Percentiles rank a stretch among this genome's conserved stretches.
These are phyloP conservation scores for Rhinogobio ventralis DNA, from an alignment of 2,797 vertebrate species.

Conservation along the genomic window DNA sequence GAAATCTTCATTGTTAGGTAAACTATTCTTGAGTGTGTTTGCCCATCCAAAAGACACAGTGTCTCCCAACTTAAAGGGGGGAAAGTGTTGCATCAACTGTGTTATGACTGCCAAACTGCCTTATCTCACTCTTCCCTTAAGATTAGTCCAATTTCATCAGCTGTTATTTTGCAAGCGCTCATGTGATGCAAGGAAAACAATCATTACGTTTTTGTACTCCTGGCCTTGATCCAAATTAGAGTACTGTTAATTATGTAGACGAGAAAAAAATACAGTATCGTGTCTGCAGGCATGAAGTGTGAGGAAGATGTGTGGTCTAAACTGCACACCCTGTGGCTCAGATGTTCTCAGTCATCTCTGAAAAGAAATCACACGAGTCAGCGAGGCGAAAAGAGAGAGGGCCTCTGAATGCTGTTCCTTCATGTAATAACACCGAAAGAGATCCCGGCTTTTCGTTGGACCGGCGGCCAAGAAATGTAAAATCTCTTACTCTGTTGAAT, in stretches of 20 bases:
- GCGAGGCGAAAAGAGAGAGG: constrained; percentile 33
- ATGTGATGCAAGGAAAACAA: not conserved
- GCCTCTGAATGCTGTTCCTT: constrained; percentile 51
- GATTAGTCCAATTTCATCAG: constrained; percentile 41
- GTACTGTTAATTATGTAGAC: too few species aligned
- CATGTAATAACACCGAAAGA: constrained; percentile 64
- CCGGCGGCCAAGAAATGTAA: constrained; percentile 73
- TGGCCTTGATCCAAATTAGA: constrained; percentile 8
- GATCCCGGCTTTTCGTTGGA: constrained; percentile 65
- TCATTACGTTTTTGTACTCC: not conserved
- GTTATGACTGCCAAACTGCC: constrained; percentile 5
- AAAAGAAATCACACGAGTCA: constrained; percentile 59
- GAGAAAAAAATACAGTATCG: too few species aligned
- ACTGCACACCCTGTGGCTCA: constrained; percentile 39
- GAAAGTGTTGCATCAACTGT: not conserved
- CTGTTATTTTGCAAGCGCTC: not conserved
- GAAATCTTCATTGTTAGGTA: constrained; percentile 1
- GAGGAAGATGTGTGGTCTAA: constrained; percentile 40
- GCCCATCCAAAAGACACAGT: not conserved
- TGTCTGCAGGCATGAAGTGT: constrained; percentile 11
- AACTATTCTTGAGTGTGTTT: not conserved
- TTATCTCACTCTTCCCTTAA: constrained; percentile 17
- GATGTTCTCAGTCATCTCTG: constrained; percentile 40
- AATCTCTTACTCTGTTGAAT: constrained; percentile 77
- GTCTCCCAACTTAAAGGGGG: not conserved